These are phyloP conservation scores for Tipula vernalis DNA, from an alignment of 2,888 invertebrate species.

Conservation along the genomic window DNA sequence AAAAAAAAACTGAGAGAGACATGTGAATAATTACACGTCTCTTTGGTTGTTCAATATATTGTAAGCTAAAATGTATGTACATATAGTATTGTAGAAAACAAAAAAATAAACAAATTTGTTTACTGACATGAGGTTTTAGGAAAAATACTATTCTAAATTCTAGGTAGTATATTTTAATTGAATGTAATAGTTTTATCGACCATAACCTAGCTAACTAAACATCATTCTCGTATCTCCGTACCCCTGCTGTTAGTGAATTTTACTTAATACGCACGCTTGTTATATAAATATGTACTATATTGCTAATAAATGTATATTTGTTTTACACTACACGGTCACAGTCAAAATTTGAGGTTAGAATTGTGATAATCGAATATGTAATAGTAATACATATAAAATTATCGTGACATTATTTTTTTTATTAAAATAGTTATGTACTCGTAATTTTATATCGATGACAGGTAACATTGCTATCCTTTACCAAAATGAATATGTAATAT, in stretches of 20 bases:
- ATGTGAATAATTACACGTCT: background rate
- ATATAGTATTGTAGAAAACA: background rate
- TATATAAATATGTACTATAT: too few species aligned
- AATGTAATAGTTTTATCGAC: background rate
- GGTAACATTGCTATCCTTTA: background rate
- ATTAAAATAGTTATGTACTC: background rate
- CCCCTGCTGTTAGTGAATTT: too few species aligned
- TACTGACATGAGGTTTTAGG: background rate
- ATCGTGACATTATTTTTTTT: background rate
- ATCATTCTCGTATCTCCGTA: too few species aligned
- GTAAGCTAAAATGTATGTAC: background rate
- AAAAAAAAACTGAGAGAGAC: background rate
- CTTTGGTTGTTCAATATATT: background rate
- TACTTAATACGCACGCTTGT: too few species aligned
- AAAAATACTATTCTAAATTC: background rate
- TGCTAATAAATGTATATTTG: too few species aligned
- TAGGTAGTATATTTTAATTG: background rate
- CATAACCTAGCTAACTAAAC: background rate
- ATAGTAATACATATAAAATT: background rate
- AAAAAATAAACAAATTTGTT: background rate
- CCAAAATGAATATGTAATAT: background rate
- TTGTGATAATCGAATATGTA: background rate
- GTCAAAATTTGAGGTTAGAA: background rate
- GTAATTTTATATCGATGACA: background rate
- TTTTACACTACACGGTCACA: too few species aligned